These are phyloP conservation scores for Morpho deidamia DNA, from an alignment of 2,888 invertebrate species.

Conservation along the genomic window DNA sequence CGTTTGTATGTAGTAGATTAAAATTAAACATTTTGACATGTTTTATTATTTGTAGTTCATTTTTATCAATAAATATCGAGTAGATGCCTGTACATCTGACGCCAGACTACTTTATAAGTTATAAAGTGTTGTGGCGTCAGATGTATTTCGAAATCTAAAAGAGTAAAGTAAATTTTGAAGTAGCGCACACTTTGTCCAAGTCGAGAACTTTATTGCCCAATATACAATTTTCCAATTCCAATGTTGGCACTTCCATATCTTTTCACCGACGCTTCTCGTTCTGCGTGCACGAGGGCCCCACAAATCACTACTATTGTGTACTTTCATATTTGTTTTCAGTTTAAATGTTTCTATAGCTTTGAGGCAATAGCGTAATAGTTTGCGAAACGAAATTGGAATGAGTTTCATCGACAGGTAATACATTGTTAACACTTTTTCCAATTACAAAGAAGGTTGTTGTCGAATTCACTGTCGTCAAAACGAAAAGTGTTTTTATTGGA, in stretches of 20 bases:
- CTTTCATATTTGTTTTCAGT: conserved; percentile 35
- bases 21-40: too few relatives aligned
- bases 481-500: too few relatives aligned
- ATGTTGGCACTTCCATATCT: conserved; percentile 43
- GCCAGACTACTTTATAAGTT: too few relatives aligned
- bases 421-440: conserved; percentile 4
- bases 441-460: background rate
- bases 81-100: background rate
- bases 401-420: conserved; percentile 6
- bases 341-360: conserved; percentile 18
- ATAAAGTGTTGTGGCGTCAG: too few relatives aligned
- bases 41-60: too few relatives aligned
- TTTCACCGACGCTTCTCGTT: conserved; percentile 19
- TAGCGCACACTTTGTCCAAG: conserved; percentile 33
- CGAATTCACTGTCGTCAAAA: too few relatives aligned
- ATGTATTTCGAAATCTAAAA: background rate
- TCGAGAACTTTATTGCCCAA: conserved; percentile 47
- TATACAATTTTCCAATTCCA: conserved; percentile 50
- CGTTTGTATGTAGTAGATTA: too few relatives aligned
- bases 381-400: conserved; percentile 19
- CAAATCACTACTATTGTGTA: conserved; percentile 44
- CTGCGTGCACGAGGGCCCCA: conserved; percentile 26
- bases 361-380: conserved; percentile 17
- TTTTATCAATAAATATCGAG: too few relatives aligned
- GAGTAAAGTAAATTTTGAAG: conserved; percentile 6